These are phyloP conservation scores for Colletes gigas DNA, from an alignment of 1,140 invertebrate genomes.

Conservation along the genomic window DNA sequence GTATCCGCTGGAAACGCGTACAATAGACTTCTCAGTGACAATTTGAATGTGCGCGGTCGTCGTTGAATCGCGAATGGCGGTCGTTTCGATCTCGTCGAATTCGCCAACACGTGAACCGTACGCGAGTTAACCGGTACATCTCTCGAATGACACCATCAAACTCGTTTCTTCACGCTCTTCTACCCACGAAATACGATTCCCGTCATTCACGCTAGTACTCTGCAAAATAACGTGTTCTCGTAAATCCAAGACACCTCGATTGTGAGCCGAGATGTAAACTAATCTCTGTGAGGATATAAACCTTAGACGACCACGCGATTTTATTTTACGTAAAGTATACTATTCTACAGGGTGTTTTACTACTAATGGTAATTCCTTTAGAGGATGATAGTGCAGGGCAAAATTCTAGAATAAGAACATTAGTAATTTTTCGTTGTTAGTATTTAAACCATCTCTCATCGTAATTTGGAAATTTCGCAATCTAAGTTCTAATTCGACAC, in stretches of 20 bases:
- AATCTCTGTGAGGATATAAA: not conserved
- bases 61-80: not conserved
- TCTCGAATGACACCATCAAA: conserved; percentile 31
- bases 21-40: conserved; percentile 2
- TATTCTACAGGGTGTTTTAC: no score
- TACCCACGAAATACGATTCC: conserved; percentile 37
- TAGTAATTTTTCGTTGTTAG: no score
- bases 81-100: not conserved
- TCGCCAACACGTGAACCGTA: not conserved
- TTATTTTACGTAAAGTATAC: no score
- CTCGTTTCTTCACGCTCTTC: conserved; percentile 58
- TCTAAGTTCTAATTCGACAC: no score
- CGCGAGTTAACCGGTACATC: conserved; percentile 20
- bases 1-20: conserved; percentile 27
- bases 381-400: no score
- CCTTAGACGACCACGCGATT: no score
- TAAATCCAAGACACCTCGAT: not conserved
- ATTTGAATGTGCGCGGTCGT: not conserved
- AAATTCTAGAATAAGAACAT: no score
- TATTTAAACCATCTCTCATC: no score
- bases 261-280: not conserved
- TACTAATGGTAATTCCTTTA: no score
- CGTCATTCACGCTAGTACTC: not conserved
- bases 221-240: not conserved
- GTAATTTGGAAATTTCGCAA: no score